Conservation (phyloP, 2,113 vertebrate species). For the Peromyscus maniculatus region DNA sequence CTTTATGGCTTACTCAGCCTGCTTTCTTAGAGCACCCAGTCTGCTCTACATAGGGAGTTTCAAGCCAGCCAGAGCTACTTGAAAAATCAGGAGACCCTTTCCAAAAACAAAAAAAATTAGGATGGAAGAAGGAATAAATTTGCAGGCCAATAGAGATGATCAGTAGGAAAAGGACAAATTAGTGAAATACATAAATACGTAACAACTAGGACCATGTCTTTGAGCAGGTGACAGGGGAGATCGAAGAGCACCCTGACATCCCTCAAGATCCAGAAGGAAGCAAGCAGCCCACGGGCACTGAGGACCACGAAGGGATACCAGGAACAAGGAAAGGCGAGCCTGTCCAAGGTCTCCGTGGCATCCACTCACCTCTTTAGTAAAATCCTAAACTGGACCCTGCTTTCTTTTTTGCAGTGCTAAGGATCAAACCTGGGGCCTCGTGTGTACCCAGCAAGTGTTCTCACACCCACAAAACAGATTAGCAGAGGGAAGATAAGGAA, state of each 20-base stretch:
- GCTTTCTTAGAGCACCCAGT: not conserved
- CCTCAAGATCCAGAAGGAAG: not conserved
- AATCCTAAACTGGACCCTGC: not conserved
- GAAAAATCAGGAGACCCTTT: not conserved
- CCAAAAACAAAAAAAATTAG: not conserved
- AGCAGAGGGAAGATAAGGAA: not conserved
- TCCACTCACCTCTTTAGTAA: not conserved
- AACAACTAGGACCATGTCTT: not conserved
- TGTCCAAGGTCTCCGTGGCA: not conserved
- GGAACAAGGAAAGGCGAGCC: not conserved
- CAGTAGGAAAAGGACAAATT: not conserved
- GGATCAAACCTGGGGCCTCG: not conserved
- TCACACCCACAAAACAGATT: not conserved
- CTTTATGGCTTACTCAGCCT: not conserved
- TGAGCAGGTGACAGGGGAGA: no score
- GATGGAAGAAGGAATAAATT: not conserved
- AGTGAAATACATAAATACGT: not conserved
- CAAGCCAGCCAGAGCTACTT: not conserved
- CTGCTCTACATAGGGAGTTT: not conserved
- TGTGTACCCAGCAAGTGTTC: not conserved
- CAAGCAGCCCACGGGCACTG: accelerated
- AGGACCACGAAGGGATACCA: accelerated
- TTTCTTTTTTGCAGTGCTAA: not conserved
- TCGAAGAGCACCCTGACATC: not conserved
- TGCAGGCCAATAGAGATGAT: not conserved